These are phyloP conservation scores for Elgonia sp. DNA, from an alignment of 2,888 invertebrate species.

Conservation along the genomic window DNA sequence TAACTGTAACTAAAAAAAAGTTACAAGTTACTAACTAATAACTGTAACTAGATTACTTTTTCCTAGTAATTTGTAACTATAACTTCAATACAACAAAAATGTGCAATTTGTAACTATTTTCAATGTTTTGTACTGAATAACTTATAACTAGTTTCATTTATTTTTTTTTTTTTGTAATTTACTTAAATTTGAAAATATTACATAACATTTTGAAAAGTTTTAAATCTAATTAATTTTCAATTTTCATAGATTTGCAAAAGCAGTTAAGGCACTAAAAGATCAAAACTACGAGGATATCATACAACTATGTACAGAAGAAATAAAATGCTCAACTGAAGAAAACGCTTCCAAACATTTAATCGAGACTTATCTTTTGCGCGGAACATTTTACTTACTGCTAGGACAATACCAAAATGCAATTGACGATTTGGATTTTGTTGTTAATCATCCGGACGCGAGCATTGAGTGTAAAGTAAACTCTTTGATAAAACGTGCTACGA, in stretches of 20 bases:
- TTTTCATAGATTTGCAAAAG: constrained; percentile 87
- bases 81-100: too few species aligned
- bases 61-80: too few species aligned
- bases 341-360: constrained; percentile 80
- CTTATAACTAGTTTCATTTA: too few species aligned
- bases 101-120: too few species aligned
- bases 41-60: too few species aligned
- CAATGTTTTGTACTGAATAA: too few species aligned
- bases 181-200: too few species aligned
- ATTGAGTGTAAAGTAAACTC: constrained; percentile 93
- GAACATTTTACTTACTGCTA: constrained; percentile 93
- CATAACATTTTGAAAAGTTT: too few species aligned
- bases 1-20: too few species aligned
- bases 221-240: not conserved
- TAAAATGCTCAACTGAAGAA: constrained; percentile 38
- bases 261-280: constrained; percentile 90
- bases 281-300: constrained; percentile 93
- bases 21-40: too few species aligned
- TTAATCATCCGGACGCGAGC: constrained; percentile 89
- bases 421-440: constrained; percentile 91
- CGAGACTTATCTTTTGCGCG: constrained; percentile 93
- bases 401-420: constrained; percentile 92
- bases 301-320: constrained; percentile 93
- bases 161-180: too few species aligned
- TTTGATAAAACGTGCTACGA: constrained; percentile 95